Evolutionary conservation across 2,888 invertebrate genomes (phyloP), one percentile per base, ranked within the genome.

Genomic region (Drosophila nr. perissopoda): DNA sequence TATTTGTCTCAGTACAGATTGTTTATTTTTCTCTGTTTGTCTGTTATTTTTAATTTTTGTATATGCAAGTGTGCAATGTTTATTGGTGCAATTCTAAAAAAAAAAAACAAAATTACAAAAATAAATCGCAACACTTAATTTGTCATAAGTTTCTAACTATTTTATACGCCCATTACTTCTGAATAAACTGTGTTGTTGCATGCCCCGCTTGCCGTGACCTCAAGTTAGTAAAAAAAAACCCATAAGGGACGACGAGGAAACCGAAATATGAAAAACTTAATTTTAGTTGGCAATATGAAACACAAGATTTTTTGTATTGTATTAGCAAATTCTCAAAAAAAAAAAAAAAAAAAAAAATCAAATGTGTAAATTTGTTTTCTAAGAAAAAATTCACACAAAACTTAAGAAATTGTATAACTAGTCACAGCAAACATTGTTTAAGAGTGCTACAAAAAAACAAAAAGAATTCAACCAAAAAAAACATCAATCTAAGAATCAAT

Each of bases 291-390:
- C 73, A 79, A 77, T 79, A 76, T 81, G 52, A 67, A 65, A 46
- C 1, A 34, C n/a, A 56, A 27, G 56, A 60, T 46, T 57, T 54
- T 51, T 46, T 71, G 73, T 81, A 81, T 81, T 81, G 77, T 77
- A 74, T 65, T 79, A 79, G 82, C 70, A 25, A 79, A 81, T 81
- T 79, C 79, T 79, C 79, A 70, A 61, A 42, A 57, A 27, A 64
- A 58, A 70, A 51, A 52, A 61, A 29, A 29, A 13, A 46, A 5
- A 36, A 21, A 18, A 62, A 40, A 46, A 29, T 58, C 25, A 42
- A 79, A 80, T 61, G 77, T 85, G 90, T 89, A 89, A 7, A 89
- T 84, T 84, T 84, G 79, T 79, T 81, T 87, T 89, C 76, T 82
- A 74, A 87, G 73, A 88, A 86, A 76, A 81, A 68, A 66, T 64